Evolutionary conservation across 2,113 vertebrate species (phyloP).

Genomic region (Laticauda laticaudata): DNA sequence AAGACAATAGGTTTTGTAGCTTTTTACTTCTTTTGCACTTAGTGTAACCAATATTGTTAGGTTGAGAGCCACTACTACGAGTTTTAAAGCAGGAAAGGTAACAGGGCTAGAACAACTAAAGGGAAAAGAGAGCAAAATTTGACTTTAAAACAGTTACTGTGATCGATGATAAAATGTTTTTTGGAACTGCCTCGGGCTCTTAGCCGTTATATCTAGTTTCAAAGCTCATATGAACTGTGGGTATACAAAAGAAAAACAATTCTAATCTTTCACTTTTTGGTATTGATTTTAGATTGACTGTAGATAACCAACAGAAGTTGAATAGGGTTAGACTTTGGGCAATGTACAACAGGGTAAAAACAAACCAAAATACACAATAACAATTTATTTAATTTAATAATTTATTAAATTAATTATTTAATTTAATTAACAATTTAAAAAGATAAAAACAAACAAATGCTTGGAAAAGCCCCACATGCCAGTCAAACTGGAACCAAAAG

Average conservation of each 20-base stretch:
- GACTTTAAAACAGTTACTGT: not conserved
- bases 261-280: slow-evolving; percentile 51
- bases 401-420: no score
- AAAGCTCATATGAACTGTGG: slow-evolving; percentile 48
- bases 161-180: slow-evolving; percentile 46
- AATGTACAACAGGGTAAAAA: not conserved
- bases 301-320: slow-evolving; percentile 70
- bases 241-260: not conserved
- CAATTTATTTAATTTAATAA: not conserved
- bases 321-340: not conserved
- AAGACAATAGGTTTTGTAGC: not conserved
- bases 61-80: not conserved
- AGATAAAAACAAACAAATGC: not conserved
- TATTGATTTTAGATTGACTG: slow-evolving; percentile 70
- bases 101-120: not conserved
- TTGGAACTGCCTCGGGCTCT: slow-evolving; percentile 56
- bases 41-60: not conserved
- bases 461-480: not conserved
- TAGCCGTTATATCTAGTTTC: slow-evolving; percentile 49
- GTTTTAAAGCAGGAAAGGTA: not conserved
- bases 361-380: not conserved
- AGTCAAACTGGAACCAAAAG: not conserved
- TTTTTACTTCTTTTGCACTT: not conserved
- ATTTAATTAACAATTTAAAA: not conserved
- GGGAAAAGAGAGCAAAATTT: not conserved